These are phyloP conservation scores for Cherax destructor DNA, from an alignment of 1,140 invertebrate genomes.

Conservation along the genomic window DNA sequence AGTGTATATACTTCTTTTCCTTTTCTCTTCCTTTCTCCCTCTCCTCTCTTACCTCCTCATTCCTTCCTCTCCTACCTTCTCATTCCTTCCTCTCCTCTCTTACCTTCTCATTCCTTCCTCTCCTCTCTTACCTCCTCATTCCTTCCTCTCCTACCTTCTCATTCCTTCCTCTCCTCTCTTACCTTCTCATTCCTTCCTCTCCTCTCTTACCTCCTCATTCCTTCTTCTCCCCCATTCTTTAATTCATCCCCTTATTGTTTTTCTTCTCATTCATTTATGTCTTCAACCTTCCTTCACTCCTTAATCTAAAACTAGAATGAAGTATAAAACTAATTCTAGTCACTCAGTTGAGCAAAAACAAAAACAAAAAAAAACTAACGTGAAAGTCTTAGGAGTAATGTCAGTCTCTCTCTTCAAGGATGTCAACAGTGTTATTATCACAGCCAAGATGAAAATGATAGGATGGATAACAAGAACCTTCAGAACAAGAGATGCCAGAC, in stretches of 20 bases:
- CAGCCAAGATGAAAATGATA: no score
- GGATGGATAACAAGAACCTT: no score
- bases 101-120: neutral
- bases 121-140: neutral
- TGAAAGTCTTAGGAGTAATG: no score
- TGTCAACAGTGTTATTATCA: no score
- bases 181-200: neutral
- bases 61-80: neutral
- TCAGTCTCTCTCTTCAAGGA: no score
- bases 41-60: neutral
- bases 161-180: neutral
- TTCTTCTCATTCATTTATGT: no score
- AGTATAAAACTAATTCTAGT: no score
- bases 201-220: neutral
- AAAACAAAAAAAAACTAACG: no score
- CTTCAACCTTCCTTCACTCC: no score
- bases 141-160: neutral
- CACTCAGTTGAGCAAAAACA: no score
- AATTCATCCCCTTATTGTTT: neutral
- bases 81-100: neutral
- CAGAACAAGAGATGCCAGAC: no score
- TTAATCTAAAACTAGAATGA: no score
- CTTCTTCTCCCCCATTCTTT: neutral
- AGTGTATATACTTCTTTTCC: neutral
- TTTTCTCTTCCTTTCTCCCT: neutral